Evolutionary conservation across 2,888 invertebrate species (phyloP).

Genomic region (Brenthis daphne): DNA sequence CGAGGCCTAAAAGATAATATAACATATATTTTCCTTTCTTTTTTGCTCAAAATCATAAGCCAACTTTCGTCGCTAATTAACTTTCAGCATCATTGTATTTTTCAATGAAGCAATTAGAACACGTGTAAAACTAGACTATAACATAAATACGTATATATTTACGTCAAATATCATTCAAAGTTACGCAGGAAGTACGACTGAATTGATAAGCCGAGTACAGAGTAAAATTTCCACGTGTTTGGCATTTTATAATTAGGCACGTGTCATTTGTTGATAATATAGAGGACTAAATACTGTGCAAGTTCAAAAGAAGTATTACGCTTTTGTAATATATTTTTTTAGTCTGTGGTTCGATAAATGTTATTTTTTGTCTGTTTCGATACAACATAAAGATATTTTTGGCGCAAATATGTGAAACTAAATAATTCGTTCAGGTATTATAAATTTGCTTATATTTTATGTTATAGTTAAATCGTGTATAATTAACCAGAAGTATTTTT

Average conservation of each 20-base stretch:
- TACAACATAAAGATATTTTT: too few species aligned
- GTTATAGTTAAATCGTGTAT: conserved; percentile 33
- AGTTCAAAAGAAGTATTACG: too few species aligned
- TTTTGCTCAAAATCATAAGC: not conserved
- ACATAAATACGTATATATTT: not conserved
- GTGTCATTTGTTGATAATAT: not conserved
- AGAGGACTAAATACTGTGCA: too few species aligned
- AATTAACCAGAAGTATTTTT: conserved; percentile 29
- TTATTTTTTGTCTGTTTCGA: too few species aligned
- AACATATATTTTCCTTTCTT: not conserved
- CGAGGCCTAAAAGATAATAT: not conserved
- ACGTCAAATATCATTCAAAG: not conserved
- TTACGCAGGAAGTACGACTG: conserved; percentile 4
- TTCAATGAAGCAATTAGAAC: conserved; percentile 1
- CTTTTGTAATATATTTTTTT: too few species aligned
- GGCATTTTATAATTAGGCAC: conserved; percentile 20
- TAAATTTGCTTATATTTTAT: conserved; percentile 23
- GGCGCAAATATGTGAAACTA: too few species aligned
- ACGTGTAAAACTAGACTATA: not conserved
- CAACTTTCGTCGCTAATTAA: not conserved
- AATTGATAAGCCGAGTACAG: not conserved
- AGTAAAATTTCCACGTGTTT: conserved; percentile 32
- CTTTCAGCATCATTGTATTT: not conserved
- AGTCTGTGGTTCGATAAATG: too few species aligned
- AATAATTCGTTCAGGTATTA: conserved; percentile 35